phyloP scores from a whole-genome alignment of 1,140 invertebrate species.

The Chironomus striatipennis region DNA sequence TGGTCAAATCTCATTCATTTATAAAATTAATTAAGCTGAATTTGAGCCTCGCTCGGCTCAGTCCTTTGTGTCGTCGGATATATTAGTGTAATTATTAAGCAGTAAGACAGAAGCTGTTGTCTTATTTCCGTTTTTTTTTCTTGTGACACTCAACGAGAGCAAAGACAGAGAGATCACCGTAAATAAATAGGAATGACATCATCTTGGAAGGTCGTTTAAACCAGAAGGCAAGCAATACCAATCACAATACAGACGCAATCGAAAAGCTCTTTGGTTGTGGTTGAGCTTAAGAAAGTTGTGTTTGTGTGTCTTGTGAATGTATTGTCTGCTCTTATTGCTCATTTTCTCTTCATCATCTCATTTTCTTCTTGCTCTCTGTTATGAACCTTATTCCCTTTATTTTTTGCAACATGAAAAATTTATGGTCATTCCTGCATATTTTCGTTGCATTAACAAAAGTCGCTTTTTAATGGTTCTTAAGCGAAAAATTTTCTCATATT shows the following conservation, averaged over 20 bases:
- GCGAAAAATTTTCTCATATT: too few relatives aligned
- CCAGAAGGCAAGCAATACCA: not conserved
- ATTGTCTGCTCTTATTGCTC: not conserved
- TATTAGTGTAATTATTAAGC: not conserved
- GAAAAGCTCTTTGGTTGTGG: not conserved
- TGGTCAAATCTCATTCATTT: too few relatives aligned
- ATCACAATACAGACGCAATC: not conserved
- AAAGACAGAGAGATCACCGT: not conserved
- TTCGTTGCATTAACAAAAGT: not conserved
- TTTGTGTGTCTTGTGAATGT: not conserved
- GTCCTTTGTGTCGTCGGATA: not conserved
- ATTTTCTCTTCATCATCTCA: not conserved
- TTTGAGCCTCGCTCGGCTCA: too few relatives aligned
- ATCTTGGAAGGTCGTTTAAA: not conserved
- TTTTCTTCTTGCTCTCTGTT: not conserved
- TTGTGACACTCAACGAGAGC: not conserved
- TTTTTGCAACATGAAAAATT: conserved; percentile 15
- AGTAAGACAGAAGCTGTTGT: not conserved
- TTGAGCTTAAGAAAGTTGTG: not conserved
- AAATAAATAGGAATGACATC: conserved; percentile 14
- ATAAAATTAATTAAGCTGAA: too few relatives aligned
- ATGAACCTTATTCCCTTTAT: not conserved
- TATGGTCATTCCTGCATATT: conserved; percentile 1
- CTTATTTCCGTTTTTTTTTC: not conserved
- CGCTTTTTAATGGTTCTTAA: too few relatives aligned